Evolutionary conservation across 2,113 vertebrate genomes (phyloP), one percentile per base, ranked within the genome.

Genomic region (Erythrocercus mccallii): DNA sequence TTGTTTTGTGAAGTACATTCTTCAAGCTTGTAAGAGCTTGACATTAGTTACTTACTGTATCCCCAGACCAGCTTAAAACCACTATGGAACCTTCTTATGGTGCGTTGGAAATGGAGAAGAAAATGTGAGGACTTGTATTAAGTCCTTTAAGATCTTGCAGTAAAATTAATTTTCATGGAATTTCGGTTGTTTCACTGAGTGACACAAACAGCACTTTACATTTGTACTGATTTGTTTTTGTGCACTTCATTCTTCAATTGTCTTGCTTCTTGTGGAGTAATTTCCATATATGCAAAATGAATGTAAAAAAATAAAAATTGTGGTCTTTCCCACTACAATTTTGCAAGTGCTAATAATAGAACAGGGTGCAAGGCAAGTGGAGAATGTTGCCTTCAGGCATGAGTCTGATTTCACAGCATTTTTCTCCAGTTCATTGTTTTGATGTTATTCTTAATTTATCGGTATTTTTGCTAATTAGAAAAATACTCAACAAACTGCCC

Each of bases 251-350:
- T 74, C 58, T 89, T 88, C 31, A 11, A 25, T 80, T 70, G 69
- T 62, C 66, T 53, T 90, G 66, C 50, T 78, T 25, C 73, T 84
- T 69, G 28, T 86, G 42, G 30, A 94, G 53, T 76, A 37, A 94
- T 94, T 92, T 95, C 54, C 81, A 94, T 89, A 54, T 72, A 88
- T 87, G 84, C 66, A 80, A 95, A 87, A 95, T 62, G 1, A 90
- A 69, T 95, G 50, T 48, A 4, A 83, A 92, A 89, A 65, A 57
- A 77, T 53, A 4, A 73, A 40, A 94, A 82, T 38, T 42, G 61
- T 60, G 74, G 27, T 62, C 82, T 95, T 90, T 95, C 62, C 82
- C 40, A 64, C 50, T 51, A 24, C 1, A 9, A 47, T 88, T 92
- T 81, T 91, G 71, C 85, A 90, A 91, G 56, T 56, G 68, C 71